These are phyloP conservation scores for Patella ulyssiponensis DNA, from an alignment of 2,888 invertebrate genomes.

Conservation along the genomic window DNA sequence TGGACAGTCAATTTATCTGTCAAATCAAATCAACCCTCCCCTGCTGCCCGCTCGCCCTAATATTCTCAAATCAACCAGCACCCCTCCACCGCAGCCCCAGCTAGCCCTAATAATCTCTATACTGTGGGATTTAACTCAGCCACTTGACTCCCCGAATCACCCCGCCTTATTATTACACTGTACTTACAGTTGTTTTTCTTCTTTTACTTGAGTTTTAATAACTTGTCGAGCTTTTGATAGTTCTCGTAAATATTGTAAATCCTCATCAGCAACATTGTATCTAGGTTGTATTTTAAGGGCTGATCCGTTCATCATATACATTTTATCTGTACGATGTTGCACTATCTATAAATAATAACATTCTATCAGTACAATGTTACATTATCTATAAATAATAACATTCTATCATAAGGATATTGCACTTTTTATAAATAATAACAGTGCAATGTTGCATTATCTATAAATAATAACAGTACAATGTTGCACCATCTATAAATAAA, in stretches of 20 bases:
- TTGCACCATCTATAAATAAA: background rate
- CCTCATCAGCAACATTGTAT: slow-evolving; percentile 25
- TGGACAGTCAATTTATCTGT: too few relatives aligned
- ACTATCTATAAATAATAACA: slow-evolving; percentile 24
- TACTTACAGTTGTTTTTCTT: slow-evolving; percentile 11
- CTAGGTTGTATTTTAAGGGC: slow-evolving; percentile 26
- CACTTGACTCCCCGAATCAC: too few relatives aligned
- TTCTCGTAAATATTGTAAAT: slow-evolving; percentile 28
- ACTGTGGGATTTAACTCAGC: too few relatives aligned
- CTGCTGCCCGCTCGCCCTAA: too few relatives aligned
- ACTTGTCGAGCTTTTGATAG: slow-evolving; percentile 28
- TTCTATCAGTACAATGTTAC: background rate
- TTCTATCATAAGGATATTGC: background rate
- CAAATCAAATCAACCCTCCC: too few relatives aligned
- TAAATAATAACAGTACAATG: background rate
- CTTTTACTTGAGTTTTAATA: slow-evolving; percentile 21
- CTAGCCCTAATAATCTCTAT: background rate
- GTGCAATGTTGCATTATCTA: too few relatives aligned
- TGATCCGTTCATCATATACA: slow-evolving; percentile 37
- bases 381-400: background rate
- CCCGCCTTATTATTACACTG: too few relatives aligned
- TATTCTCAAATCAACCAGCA: too few relatives aligned
- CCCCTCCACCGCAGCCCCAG: background rate
- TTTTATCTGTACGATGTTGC: slow-evolving; percentile 30
- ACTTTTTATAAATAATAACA: too few relatives aligned